Conservation (phyloP, 2,888 invertebrate genomes). For the Ceramica pisi region DNA sequence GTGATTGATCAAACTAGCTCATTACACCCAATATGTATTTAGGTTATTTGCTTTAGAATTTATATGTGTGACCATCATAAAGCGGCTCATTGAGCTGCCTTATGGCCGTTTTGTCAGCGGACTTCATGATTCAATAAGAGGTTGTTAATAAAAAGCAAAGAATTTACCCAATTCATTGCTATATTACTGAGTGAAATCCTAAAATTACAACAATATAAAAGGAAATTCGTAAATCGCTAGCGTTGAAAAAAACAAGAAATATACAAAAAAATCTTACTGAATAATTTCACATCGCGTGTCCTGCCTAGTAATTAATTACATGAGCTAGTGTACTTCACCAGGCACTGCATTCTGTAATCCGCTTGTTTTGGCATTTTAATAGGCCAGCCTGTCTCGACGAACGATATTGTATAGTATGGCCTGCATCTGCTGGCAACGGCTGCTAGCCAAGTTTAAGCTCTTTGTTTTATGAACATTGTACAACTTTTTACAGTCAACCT, state of each 20-base stretch:
- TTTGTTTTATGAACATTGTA: slow-evolving; percentile 46
- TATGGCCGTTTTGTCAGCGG: neutral
- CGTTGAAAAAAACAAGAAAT: slow-evolving; percentile 17
- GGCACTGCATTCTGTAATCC: slow-evolving; percentile 47
- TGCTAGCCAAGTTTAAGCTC: slow-evolving; percentile 34
- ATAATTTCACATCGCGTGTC: slow-evolving; percentile 44
- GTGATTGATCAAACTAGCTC: slow-evolving; percentile 49
- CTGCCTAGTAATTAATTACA: slow-evolving; percentile 30
- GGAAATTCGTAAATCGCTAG: slow-evolving; percentile 19
- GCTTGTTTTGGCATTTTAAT: slow-evolving; percentile 55
- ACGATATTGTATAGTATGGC: slow-evolving; percentile 25
- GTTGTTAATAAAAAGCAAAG: slow-evolving; percentile 1
- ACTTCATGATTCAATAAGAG: neutral
- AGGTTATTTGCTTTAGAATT: slow-evolving; percentile 19
- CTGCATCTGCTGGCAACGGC: slow-evolving; percentile 58
- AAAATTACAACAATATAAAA: too few relatives aligned
- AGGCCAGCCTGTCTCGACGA: slow-evolving; percentile 38
- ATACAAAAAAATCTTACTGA: slow-evolving; percentile 22
- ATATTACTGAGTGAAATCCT: neutral
- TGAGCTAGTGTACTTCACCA: slow-evolving; percentile 25
- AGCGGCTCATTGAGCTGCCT: neutral
- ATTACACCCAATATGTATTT: slow-evolving; percentile 40
- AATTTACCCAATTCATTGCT: neutral
- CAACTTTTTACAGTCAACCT: slow-evolving; percentile 47
- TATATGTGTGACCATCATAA: neutral